phyloP scores from a whole-genome alignment of 2,888 invertebrate species.

The Rutpela maculata region DNA sequence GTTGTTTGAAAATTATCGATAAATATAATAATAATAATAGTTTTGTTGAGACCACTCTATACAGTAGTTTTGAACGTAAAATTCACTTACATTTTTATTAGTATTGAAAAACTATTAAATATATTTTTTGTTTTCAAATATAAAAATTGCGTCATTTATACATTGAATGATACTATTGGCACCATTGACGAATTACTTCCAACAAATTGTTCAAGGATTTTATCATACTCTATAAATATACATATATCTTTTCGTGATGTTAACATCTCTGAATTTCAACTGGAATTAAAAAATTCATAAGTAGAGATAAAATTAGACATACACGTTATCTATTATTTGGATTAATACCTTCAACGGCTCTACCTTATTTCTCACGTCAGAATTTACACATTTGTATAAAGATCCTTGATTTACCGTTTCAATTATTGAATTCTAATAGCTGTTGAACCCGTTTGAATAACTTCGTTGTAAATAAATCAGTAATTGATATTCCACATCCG shows the following conservation, averaged over 20 bases:
- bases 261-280: background rate
- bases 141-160: too few relatives aligned
- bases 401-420: background rate
- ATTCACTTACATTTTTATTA: too few relatives aligned
- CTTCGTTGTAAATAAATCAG: constrained; percentile 2
- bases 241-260: background rate
- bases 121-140: too few relatives aligned
- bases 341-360: background rate
- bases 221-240: too few relatives aligned
- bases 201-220: too few relatives aligned
- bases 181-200: too few relatives aligned
- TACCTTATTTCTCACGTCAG: background rate
- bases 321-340: background rate
- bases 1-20: too few relatives aligned
- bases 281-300: background rate
- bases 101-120: too few relatives aligned
- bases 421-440: background rate
- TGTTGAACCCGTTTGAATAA: constrained; percentile 14
- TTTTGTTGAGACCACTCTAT: too few relatives aligned
- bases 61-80: too few relatives aligned
- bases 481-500: constrained; percentile 54
- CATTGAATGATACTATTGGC: too few relatives aligned
- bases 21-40: too few relatives aligned
- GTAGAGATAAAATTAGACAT: background rate
- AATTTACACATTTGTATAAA: background rate